These are phyloP conservation scores for Steinernema scapterisci DNA, from an alignment of 2,888 invertebrate genomes.

Conservation along the genomic window DNA sequence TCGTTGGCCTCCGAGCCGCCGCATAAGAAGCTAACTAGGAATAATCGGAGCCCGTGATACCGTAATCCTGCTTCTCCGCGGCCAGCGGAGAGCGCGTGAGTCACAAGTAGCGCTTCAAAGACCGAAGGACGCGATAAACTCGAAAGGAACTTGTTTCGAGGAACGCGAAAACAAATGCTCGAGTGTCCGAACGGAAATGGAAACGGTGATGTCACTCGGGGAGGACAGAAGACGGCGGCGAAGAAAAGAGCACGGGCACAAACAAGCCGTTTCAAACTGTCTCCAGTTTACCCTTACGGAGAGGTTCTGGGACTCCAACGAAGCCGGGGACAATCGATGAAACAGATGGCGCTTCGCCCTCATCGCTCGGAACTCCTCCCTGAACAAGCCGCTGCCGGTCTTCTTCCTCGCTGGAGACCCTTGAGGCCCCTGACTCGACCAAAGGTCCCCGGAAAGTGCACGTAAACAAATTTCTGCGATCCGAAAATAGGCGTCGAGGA, in stretches of 20 bases:
- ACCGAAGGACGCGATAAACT: too few relatives aligned
- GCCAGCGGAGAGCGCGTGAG: too few relatives aligned
- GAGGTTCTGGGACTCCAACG: not conserved
- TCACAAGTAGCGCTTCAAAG: too few relatives aligned
- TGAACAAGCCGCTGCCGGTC: not conserved
- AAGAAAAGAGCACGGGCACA: not conserved
- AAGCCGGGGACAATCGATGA: not conserved
- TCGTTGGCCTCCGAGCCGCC: too few relatives aligned
- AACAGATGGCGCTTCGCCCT: not conserved
- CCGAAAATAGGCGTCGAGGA: not conserved
- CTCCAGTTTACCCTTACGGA: too few relatives aligned
- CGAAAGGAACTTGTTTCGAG: too few relatives aligned
- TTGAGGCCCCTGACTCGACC: not conserved
- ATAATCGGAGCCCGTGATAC: too few relatives aligned
- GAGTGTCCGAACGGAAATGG: too few relatives aligned
- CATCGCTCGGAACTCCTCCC: not conserved
- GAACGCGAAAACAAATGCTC: too few relatives aligned
- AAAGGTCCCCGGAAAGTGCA: slow-evolving; percentile 16
- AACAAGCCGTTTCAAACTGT: not conserved
- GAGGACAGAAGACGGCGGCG: not conserved
- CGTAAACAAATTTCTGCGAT: not conserved
- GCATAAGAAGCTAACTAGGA: too few relatives aligned
- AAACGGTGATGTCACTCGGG: too few relatives aligned
- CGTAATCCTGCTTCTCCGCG: too few relatives aligned
- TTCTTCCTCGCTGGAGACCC: not conserved